Conservation (phyloP, 1,140 invertebrate genomes). For the Wasmannia auropunctata region DNA sequence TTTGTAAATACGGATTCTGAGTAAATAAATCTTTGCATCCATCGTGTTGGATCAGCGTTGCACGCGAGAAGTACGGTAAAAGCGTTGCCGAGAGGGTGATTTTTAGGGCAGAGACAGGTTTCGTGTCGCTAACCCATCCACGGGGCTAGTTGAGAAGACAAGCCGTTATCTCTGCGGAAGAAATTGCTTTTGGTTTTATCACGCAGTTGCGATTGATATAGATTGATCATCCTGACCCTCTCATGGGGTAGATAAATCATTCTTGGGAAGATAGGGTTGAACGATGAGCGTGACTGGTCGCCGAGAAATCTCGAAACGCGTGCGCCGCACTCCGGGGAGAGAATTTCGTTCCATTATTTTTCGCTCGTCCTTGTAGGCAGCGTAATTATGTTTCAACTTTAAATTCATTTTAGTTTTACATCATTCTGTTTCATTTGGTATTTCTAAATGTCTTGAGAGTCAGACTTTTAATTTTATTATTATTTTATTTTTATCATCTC, state of each 20-base stretch:
- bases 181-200: constrained; percentile 69
- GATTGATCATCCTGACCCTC: constrained; percentile 65
- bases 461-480: neutral
- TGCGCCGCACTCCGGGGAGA: neutral
- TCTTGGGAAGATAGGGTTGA: constrained; percentile 14
- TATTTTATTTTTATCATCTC: neutral
- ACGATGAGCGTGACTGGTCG: constrained; percentile 10
- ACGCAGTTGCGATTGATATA: constrained; percentile 67
- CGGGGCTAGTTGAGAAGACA: constrained; percentile 25
- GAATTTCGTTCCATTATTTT: constrained; percentile 35
- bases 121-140: constrained; percentile 26
- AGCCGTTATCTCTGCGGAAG: constrained; percentile 61
- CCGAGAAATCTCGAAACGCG: constrained; percentile 56
- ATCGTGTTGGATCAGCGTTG: neutral
- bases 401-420: neutral
- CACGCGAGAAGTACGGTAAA: neutral
- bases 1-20: neutral
- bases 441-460: no score
- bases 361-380: neutral
- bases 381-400: constrained; percentile 30
- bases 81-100: neutral
- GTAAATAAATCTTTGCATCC: constrained; percentile 8
- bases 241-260: constrained; percentile 59
- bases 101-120: constrained; percentile 4
- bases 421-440: neutral